Percentiles rank a stretch among this genome's conserved stretches.
phyloP scores from a whole-genome alignment of 2,113 vertebrate genomes.

The Propithecus coquereli region DNA sequence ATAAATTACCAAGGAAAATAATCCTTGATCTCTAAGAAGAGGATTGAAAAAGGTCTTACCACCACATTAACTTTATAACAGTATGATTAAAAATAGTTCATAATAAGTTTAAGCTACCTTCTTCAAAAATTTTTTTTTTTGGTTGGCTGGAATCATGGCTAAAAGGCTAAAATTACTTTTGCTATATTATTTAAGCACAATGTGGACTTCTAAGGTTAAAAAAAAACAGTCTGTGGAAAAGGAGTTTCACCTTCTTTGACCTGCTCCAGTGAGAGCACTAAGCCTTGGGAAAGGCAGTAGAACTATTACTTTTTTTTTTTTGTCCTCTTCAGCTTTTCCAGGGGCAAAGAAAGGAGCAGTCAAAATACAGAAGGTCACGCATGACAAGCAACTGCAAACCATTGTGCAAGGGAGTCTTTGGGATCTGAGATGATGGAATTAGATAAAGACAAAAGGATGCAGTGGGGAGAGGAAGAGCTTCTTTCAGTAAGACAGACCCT shows the following conservation, averaged over 20 bases:
- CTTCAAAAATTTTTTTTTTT: background rate
- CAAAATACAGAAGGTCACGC: conserved; percentile 80
- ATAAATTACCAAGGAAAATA: background rate
- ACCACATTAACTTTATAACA: background rate
- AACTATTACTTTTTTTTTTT: background rate
- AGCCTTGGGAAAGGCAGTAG: conserved; percentile 48
- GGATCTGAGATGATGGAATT: conserved; percentile 80
- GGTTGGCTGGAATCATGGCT: background rate
- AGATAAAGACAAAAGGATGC: conserved; percentile 81
- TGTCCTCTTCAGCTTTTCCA: conserved; percentile 40
- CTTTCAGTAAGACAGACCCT: background rate
- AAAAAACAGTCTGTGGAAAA: background rate
- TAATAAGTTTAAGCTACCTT: background rate
- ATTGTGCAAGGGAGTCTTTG: conserved; percentile 75
- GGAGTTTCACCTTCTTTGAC: conserved; percentile 47
- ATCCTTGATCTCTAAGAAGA: background rate
- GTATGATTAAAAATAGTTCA: background rate
- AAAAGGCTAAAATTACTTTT: background rate
- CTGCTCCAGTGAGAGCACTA: background rate
- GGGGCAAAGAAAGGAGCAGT: conserved; percentile 71
- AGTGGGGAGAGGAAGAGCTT: conserved; percentile 35
- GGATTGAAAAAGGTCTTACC: background rate
- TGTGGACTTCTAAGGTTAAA: conserved; percentile 1
- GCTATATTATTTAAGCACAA: background rate
- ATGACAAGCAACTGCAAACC: conserved; percentile 79